Evolutionary conservation across 1,140 invertebrate species (phyloP), one percentile per base, ranked within the genome.

Genomic region (Listronotus oregonensis): DNA sequence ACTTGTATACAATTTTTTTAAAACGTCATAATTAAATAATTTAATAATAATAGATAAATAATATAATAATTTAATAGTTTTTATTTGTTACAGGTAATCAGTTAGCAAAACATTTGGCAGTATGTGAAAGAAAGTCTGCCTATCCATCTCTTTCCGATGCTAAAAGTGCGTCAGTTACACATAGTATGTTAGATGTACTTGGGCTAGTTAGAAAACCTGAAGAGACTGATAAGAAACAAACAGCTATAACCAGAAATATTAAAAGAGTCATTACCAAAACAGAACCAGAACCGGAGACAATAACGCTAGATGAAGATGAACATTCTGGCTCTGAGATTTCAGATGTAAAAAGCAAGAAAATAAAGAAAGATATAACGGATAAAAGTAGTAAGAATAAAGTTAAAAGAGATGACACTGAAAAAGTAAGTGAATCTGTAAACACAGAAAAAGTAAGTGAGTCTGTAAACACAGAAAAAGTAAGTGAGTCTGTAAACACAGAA

Each of bases 21-120:
- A n/a, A n/a, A n/a, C n/a, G n/a, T n/a, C n/a, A n/a, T n/a, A n/a
- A n/a, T n/a, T n/a, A n/a, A n/a, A n/a, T n/a, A n/a, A n/a, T n/a
- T n/a, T n/a, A n/a, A n/a, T n/a, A n/a, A n/a, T n/a, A n/a, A n/a
- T n/a, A n/a, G n/a, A n/a, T n/a, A n/a, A n/a, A n/a, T n/a, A n/a
- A n/a, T n/a, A n/a, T n/a, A n/a, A n/a, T n/a, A 27, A 27, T 1
- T 27, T 27, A 1, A 27, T 3, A 27, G 21, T 27, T 27, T 27
- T 27, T 51, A 64, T 55, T 12, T 63, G 57, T 69, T 71, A 54
- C 78, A 81, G 90, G 90, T 76, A 87, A 87, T 70, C 80, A 82
- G 74, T 82, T 87, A 82, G 84, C 87, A 6, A 82, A 82, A 39
- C 88, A 89, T 80, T 73, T 90, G 71, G 82, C 85, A 11, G 76